phyloP scores from a whole-genome alignment of 2,888 invertebrate genomes.

The Lacanobia wlatinum region DNA sequence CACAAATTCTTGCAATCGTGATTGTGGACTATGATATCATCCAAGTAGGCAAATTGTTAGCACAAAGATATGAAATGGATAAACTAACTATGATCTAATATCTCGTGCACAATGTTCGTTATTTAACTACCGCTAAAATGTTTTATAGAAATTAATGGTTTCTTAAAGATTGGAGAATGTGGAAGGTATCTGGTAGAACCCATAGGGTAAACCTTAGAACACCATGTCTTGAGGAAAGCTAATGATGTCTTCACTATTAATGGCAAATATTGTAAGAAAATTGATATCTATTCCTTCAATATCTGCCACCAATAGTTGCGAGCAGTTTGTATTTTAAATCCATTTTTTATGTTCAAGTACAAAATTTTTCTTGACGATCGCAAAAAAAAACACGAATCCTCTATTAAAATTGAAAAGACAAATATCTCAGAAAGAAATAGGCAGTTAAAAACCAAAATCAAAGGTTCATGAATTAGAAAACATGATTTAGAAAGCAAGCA shows the following conservation, averaged over 20 bases:
- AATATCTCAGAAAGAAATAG: not conserved
- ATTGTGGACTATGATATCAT: conserved; percentile 54
- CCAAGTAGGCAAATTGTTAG: conserved; percentile 66
- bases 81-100: conserved; percentile 60
- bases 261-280: conserved; percentile 60
- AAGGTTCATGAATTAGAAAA: conserved; percentile 44
- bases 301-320: conserved; percentile 53
- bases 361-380: not conserved
- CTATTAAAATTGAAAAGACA: not conserved
- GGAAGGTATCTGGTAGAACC: conserved; percentile 70
- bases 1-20: conserved; percentile 51
- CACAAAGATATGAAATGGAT: conserved; percentile 68
- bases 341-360: conserved; percentile 70
- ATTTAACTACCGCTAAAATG: conserved; percentile 65
- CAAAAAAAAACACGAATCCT: not conserved
- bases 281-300: conserved; percentile 12
- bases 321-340: conserved; percentile 60
- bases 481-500: conserved; percentile 62
- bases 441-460: conserved; percentile 7
- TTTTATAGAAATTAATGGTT: conserved; percentile 65
- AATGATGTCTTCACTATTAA: conserved; percentile 72
- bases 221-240: conserved; percentile 77
- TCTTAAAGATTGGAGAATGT: conserved; percentile 62
- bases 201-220: conserved; percentile 66
- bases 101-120: conserved; percentile 71